Conservation (phyloP, 2,797 vertebrate genomes). For the Phataginus tetradactyla region DNA sequence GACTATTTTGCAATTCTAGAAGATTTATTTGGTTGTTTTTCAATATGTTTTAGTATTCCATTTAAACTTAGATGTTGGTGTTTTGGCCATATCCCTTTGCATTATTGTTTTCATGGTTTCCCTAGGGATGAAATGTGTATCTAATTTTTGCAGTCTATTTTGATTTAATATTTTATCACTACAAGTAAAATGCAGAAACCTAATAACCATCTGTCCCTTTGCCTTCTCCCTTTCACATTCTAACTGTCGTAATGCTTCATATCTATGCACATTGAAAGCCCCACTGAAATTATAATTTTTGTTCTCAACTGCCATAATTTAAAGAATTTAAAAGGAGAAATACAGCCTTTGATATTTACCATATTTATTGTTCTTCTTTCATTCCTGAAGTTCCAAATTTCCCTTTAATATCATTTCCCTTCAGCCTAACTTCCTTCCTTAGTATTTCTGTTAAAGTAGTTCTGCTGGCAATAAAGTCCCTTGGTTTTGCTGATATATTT, state of each 20-base stretch:
- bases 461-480: neutral
- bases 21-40: neutral
- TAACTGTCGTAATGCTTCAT: neutral
- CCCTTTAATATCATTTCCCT: neutral
- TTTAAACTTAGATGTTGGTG: neutral
- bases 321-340: neutral
- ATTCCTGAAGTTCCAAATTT: neutral
- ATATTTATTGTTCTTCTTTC: slow-evolving; percentile 15
- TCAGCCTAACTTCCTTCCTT: neutral
- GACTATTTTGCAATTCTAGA: neutral
- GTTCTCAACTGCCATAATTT: neutral
- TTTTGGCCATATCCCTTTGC: neutral
- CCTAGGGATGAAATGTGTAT: neutral
- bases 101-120: neutral
- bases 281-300: neutral
- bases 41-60: neutral
- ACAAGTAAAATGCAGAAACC: neutral
- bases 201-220: neutral
- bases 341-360: neutral
- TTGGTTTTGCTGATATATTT: neutral
- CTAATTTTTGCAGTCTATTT: neutral
- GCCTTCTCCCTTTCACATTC: neutral
- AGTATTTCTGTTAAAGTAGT: neutral
- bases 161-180: neutral
- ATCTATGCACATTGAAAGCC: neutral